phyloP scores from a whole-genome alignment of 1,140 invertebrate species.

The Sinonovacula constricta region DNA sequence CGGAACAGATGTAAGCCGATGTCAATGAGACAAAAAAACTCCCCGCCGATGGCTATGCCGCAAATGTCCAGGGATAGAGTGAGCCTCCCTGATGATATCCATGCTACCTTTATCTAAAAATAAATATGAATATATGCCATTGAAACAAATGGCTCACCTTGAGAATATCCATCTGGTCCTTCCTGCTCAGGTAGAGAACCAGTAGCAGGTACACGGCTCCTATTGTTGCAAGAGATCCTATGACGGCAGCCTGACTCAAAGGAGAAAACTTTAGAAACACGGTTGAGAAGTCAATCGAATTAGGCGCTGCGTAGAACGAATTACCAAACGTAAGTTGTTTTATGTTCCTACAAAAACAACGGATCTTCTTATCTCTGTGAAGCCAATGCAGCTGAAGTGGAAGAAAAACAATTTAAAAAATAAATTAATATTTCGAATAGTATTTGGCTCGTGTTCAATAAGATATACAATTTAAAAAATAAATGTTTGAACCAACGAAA shows the following conservation, averaged over 20 bases:
- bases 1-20: too few relatives aligned
- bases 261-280: slow-evolving; percentile 21
- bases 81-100: too few relatives aligned
- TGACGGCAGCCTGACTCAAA: slow-evolving; percentile 9
- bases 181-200: neutral
- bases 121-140: too few relatives aligned
- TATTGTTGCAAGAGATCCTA: neutral
- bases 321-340: slow-evolving; percentile 8
- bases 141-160: too few relatives aligned
- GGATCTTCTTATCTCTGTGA: neutral
- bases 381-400: neutral
- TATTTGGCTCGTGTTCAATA: too few relatives aligned
- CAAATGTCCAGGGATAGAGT: too few relatives aligned
- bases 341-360: neutral
- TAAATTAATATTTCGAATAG: neutral
- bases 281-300: neutral
- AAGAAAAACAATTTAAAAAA: neutral
- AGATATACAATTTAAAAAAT: too few relatives aligned
- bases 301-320: slow-evolving; percentile 2
- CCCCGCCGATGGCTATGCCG: too few relatives aligned
- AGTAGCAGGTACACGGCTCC: neutral
- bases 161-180: neutral
- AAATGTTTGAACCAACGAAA: too few relatives aligned
- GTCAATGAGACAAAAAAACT: too few relatives aligned
- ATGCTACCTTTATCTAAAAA: too few relatives aligned